phyloP scores from a whole-genome alignment of 1,140 invertebrate species.

The Sitophilus oryzae region DNA sequence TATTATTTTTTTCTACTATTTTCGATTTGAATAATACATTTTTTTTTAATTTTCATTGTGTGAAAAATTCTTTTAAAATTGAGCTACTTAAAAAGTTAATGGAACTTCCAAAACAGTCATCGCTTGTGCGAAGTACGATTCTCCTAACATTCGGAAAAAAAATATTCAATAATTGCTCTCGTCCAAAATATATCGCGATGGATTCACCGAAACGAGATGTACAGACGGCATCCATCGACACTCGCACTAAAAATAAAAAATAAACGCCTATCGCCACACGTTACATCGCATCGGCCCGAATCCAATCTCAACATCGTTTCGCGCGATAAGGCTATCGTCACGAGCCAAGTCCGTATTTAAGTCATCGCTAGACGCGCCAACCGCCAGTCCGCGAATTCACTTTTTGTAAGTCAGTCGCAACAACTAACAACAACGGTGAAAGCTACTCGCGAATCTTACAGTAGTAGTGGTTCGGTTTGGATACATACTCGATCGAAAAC shows the following conservation, averaged over 20 bases:
- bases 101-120: too few relatives aligned
- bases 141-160: background rate
- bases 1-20: too few relatives aligned
- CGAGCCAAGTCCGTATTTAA: constrained; percentile 6
- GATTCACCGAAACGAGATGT: background rate
- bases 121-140: too few relatives aligned
- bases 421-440: background rate
- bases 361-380: background rate
- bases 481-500: too few relatives aligned
- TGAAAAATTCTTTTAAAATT: too few relatives aligned
- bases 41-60: too few relatives aligned
- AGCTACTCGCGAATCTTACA: background rate
- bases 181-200: background rate
- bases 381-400: background rate
- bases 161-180: too few relatives aligned
- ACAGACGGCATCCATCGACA: too few relatives aligned
- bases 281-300: constrained; percentile 1
- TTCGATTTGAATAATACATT: too few relatives aligned
- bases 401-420: background rate
- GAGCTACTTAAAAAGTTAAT: too few relatives aligned
- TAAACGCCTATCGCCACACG: too few relatives aligned
- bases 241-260: background rate
- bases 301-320: background rate
- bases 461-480: too few relatives aligned
- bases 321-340: constrained; percentile 4